A percentile compares a stretch with the other conserved stretches of the same genome.
phyloP scores from a whole-genome alignment of 2,888 invertebrate genomes.

The Phlogophora meticulosa region DNA sequence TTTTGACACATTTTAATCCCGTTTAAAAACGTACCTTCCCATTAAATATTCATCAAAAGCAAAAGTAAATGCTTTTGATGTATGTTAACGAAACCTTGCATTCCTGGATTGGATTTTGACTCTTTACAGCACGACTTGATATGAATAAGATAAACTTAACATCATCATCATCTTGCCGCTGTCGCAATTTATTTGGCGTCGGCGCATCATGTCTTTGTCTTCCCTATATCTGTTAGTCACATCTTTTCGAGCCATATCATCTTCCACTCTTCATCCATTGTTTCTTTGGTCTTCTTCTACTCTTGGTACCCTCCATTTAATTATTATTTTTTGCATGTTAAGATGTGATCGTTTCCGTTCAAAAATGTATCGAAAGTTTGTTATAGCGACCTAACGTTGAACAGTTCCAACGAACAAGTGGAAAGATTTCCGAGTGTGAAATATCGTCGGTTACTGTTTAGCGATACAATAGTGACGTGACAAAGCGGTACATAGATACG shows the following conservation, averaged over 20 bases:
- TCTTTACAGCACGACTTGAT: not conserved
- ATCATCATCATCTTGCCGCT: no score
- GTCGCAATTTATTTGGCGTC: no score
- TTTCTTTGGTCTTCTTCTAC: no score
- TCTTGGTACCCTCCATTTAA: not conserved
- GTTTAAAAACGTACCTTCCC: slow-evolving; percentile 42
- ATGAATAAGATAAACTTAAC: not conserved
- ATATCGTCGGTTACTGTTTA: slow-evolving; percentile 50
- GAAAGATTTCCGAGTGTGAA: slow-evolving; percentile 51
- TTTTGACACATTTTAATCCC: slow-evolving; percentile 53
- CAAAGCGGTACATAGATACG: slow-evolving; percentile 51
- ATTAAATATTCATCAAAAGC: slow-evolving; percentile 50
- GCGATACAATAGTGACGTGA: slow-evolving; percentile 39
- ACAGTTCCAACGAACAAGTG: slow-evolving; percentile 35
- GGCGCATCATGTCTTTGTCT: no score
- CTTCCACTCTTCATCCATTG: no score
- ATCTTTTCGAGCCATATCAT: no score
- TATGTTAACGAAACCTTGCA: slow-evolving; percentile 26
- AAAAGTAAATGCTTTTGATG: slow-evolving; percentile 35
- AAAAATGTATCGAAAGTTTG: slow-evolving; percentile 24
- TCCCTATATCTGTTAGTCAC: no score
- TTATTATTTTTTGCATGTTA: slow-evolving; percentile 14
- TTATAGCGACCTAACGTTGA: slow-evolving; percentile 32
- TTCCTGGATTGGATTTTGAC: slow-evolving; percentile 15
- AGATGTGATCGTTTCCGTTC: slow-evolving; percentile 10